Evolutionary conservation across 2,113 vertebrate species (phyloP).

Genomic region (Hylia prasina): DNA sequence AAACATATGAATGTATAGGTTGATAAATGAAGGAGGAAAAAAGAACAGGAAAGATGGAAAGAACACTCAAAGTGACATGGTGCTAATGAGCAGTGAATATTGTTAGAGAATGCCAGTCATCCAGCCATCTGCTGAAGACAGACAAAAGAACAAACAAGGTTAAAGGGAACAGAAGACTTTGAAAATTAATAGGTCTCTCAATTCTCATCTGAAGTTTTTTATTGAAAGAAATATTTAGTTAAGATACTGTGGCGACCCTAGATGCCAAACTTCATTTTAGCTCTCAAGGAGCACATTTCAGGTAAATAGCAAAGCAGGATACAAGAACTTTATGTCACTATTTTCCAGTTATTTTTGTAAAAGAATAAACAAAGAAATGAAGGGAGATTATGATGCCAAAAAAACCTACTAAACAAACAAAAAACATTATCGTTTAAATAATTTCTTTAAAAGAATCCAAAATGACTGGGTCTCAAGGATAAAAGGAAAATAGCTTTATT

Average conservation of each 20-base stretch:
- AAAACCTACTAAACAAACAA: background rate
- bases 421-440: background rate
- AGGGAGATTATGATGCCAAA: background rate
- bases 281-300: background rate
- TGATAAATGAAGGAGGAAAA: constrained; percentile 37
- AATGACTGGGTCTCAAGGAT: background rate
- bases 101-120: constrained; percentile 39
- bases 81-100: constrained; percentile 60
- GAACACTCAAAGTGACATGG: constrained; percentile 46
- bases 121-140: constrained; percentile 59
- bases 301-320: background rate
- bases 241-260: background rate
- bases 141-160: constrained; percentile 50
- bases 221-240: background rate
- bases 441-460: background rate
- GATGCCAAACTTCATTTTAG: background rate
- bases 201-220: background rate
- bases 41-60: constrained; percentile 40
- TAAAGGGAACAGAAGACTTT: constrained; percentile 34
- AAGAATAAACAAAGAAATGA: background rate
- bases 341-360: background rate
- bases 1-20: constrained; percentile 24
- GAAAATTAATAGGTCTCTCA: constrained; percentile 6
- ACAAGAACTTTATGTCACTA: background rate
- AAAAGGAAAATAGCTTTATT: background rate